These are phyloP conservation scores for Drosophila bipectinata DNA, from an alignment of 1,140 invertebrate species.

Conservation along the genomic window DNA sequence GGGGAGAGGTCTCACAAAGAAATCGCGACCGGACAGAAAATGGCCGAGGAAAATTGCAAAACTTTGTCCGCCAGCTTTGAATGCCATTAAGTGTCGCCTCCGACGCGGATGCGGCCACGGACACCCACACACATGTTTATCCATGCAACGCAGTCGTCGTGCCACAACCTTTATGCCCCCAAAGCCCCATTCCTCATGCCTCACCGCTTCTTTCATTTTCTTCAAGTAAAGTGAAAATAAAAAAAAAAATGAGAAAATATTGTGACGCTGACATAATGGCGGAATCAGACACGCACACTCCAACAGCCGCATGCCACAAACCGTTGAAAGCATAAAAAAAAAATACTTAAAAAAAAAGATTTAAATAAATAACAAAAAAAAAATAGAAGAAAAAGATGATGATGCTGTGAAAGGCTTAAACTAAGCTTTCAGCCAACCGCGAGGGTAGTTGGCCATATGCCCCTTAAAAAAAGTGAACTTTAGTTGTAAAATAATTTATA, in stretches of 20 bases:
- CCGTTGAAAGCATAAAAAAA: neutral
- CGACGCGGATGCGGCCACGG: neutral
- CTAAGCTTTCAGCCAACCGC: neutral
- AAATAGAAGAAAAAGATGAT: neutral
- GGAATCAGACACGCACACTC: constrained; percentile 50
- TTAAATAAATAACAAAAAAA: neutral
- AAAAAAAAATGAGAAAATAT: constrained; percentile 39
- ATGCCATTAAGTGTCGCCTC: constrained; percentile 61
- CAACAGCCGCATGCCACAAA: neutral
- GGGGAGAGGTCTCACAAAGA: constrained; percentile 34
- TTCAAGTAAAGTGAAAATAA: neutral
- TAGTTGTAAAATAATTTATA: too few species aligned
- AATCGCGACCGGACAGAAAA: constrained; percentile 62
- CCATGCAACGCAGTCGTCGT: neutral
- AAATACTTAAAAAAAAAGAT: neutral
- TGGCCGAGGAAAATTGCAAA: constrained; percentile 71
- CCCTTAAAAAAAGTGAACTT: neutral
- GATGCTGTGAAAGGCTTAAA: neutral
- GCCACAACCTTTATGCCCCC: neutral
- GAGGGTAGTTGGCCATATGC: neutral
- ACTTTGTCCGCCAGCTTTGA: constrained; percentile 62
- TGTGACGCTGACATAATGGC: constrained; percentile 62
- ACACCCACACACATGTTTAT: constrained; percentile 8
- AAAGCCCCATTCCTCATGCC: neutral
- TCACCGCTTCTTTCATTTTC: neutral